Conservation (phyloP, 1,140 invertebrate genomes). For the Drosophila murphyi region DNA sequence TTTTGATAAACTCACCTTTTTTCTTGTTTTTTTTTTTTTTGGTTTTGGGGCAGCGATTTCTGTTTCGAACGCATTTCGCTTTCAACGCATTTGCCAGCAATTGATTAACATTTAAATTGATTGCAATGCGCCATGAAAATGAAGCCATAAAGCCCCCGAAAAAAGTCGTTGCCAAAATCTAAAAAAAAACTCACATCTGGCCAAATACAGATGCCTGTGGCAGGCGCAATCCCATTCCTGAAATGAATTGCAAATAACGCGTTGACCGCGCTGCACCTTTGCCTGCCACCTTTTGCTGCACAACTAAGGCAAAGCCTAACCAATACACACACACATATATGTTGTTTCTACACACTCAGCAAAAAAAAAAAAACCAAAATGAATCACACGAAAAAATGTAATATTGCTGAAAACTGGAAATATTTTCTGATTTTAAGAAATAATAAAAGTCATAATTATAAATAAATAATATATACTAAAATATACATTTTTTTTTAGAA, state of each 20-base stretch:
- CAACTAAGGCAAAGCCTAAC: constrained; percentile 66
- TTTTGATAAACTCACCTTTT: constrained; percentile 46
- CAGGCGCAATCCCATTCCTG: constrained; percentile 46
- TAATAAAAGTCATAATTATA: too few relatives aligned
- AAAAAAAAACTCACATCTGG: constrained; percentile 31
- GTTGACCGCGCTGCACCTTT: constrained; percentile 80
- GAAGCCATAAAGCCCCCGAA: constrained; percentile 64
- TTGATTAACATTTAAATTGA: constrained; percentile 81
- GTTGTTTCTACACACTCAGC: constrained; percentile 18
- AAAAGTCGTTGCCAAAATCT: constrained; percentile 17
- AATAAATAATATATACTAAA: too few relatives aligned
- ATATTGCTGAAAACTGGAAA: too few relatives aligned
- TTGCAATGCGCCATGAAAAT: constrained; percentile 71
- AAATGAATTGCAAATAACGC: constrained; percentile 82
- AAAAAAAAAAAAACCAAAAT: too few relatives aligned
- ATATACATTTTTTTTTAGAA: too few relatives aligned
- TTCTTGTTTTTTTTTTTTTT: background rate
- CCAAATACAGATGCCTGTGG: constrained; percentile 28
- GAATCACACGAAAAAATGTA: too few relatives aligned
- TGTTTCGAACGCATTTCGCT: constrained; percentile 36
- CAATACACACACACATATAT: constrained; percentile 53
- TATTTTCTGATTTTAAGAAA: too few relatives aligned
- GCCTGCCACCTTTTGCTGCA: constrained; percentile 73
- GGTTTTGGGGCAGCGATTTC: too few relatives aligned
- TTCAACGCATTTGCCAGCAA: constrained; percentile 51